Conservation (phyloP, 1,140 invertebrate species). For the Brachionus paranguensis region DNA sequence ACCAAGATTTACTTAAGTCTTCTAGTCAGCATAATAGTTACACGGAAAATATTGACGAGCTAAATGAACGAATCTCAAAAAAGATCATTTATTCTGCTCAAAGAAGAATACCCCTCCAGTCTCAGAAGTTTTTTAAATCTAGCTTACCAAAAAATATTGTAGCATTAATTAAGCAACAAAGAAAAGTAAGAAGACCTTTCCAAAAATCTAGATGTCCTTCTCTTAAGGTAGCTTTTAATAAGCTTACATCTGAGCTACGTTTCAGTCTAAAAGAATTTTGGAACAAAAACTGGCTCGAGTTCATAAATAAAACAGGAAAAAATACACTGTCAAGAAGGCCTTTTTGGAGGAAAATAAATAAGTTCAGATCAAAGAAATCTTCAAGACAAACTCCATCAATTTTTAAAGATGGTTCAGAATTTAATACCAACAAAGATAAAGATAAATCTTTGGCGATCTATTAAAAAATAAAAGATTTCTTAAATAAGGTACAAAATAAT, state of each 20-base stretch:
- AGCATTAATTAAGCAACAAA: neutral
- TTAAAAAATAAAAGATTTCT: neutral
- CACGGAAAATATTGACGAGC: no score
- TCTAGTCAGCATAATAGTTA: no score
- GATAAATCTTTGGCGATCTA: neutral
- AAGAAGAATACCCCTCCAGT: no score
- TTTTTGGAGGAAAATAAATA: neutral
- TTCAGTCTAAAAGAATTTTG: no score
- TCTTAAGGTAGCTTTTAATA: neutral
- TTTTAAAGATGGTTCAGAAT: neutral
- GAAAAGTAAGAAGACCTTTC: neutral
- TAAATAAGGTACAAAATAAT: neutral
- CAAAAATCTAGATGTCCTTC: neutral
- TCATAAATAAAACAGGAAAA: no score
- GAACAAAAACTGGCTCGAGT: no score
- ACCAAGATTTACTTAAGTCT: no score
- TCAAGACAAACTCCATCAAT: neutral
- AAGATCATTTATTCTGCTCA: no score
- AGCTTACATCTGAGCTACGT: no score
- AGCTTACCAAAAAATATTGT: neutral
- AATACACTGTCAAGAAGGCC: no score
- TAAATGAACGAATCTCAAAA: no score
- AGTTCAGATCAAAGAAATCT: neutral
- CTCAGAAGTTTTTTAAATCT: neutral
- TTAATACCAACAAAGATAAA: no score